Evolutionary conservation across 2,113 vertebrate genomes (phyloP).

Genomic region (Bagarius yarrelli): DNA sequence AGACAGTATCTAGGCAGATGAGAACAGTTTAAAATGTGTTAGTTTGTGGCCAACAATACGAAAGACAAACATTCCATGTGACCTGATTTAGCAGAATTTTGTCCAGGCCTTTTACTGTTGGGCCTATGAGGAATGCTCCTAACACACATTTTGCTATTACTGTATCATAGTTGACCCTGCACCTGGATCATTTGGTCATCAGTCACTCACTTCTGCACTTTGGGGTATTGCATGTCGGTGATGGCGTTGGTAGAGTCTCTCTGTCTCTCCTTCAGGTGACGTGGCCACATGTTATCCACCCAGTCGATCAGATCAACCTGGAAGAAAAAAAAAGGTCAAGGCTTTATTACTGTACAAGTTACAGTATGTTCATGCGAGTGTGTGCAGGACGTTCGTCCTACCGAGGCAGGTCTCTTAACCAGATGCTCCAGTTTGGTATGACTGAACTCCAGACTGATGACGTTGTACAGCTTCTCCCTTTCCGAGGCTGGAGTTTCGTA

Average conservation of each 20-base stretch:
- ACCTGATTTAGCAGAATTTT: neutral
- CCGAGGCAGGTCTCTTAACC: constrained; percentile 92
- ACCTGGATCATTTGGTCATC: constrained; percentile 40
- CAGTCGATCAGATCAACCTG: constrained; percentile 98
- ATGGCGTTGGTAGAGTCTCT: constrained; percentile 96
- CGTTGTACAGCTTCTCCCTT: constrained; percentile 95
- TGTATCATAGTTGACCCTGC: no score
- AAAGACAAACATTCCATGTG: no score
- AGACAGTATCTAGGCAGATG: constrained; percentile 84
- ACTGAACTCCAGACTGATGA: constrained; percentile 97
- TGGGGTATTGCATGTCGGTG: constrained; percentile 97
- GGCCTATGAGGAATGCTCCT: no score
- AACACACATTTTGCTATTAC: no score
- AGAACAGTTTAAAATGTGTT: neutral
- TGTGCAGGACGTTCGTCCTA: constrained; percentile 52
- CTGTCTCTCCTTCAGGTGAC: constrained; percentile 94
- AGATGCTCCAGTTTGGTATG: constrained; percentile 95
- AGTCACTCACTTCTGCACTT: constrained; percentile 91
- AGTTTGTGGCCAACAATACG: neutral
- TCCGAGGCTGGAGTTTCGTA: constrained; percentile 91
- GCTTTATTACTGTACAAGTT: neutral
- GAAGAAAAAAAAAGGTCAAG: neutral
- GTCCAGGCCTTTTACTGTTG: neutral
- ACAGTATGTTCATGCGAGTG: neutral
- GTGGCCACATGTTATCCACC: constrained; percentile 99